Evolutionary conservation across 2,888 invertebrate genomes (phyloP), one percentile per base, ranked within the genome.

Genomic region (Erannis defoliaria): DNA sequence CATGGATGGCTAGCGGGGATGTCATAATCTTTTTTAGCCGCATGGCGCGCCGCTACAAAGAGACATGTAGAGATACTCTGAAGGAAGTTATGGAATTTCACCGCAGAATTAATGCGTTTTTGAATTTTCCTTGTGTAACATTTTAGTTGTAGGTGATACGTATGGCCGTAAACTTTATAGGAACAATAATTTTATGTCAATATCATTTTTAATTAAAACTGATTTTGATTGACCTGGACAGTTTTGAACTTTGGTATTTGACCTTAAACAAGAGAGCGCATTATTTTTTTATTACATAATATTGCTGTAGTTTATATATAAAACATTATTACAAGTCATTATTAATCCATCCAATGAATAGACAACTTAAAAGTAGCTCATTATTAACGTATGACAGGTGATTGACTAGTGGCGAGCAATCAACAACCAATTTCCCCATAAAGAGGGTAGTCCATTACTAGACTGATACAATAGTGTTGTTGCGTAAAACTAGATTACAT

Each of bases 1-100:
- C 85, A 85, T 82, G 78, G 80, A 75, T 78, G 80, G 82, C 77
- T 81, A 74, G 80, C 80, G 84, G 38, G 85, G 84, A 82, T 85
- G 90, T 93, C 92, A 92, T 93, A 92, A 92, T 93, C 89, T 92
- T 90, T 90, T 90, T 90, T 86, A 89, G 84, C 87, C 86, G 86
- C 88, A 88, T 86, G 90, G 87, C 85, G 88, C 82, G 82, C 79
- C 74, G 76, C 81, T 77, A 76, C 82, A 82, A 78, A 81, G 80
- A 86, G 84, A 86, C 83, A 84, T 84, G 84, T 80, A 84, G 78
- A 77, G 78, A 78, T 82, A 86, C 80, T 84, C 80, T 77, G 77
- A 72, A 80, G 84, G 80, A 81, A 81, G 81, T 77, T 82, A 80
- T 82, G 80, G 77, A 82, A 82, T 81, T 80, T 78, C 78, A 73